Base-by-base conservation (phyloP, 2,888 invertebrate species). In the Chesias legatella region DNA sequence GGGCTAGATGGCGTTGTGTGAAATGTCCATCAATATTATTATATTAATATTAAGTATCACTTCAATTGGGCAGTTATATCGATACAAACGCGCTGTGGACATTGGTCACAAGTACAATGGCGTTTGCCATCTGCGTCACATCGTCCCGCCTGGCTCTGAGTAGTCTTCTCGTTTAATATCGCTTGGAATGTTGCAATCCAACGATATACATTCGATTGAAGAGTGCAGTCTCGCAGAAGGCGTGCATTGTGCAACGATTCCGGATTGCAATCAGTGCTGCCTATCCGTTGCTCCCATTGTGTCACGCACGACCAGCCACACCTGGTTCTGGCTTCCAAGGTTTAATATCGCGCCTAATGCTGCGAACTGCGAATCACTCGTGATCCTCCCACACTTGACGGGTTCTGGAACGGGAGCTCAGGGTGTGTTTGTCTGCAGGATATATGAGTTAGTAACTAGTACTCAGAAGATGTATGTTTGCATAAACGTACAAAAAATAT, bases 271-370 rank as follows among this genome's bases (percentile, higher is more conserved):
- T 47, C 51, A 41, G 34, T 38, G 44, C 43, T 32, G 37, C 33
- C 34, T 28, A 41, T 34, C 43, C 34, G 41, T 34, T 43, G 43
- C 30, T 40, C 27, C 27, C 26, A 33, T 33, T 37, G 35, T 33
- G 33, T 29, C 34, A 42, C 43, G 43, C 49, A 44, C 44, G 41
- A 48, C 29, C 40, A 43, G 38, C 10, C 27, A 8, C 38, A 23
- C 20, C 32, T 34, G 36, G 34, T 24, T 34, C 41, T 39, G 42
- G 36, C 40, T 46, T 38, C 33, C 38, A 36, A 25, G 38, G 44
- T 45, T 49, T 36, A 45, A 48, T 54, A 51, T 54, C 30, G 34
- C 32, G 40, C 24, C 45, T 43, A 48, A 45, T 45, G 42, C 39
- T 17, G 13, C 13, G 13, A 17, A 17, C 22, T 42, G 32, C 39